phyloP scores from a whole-genome alignment of 1,140 invertebrate genomes.

The Pseudoatta argentina region DNA sequence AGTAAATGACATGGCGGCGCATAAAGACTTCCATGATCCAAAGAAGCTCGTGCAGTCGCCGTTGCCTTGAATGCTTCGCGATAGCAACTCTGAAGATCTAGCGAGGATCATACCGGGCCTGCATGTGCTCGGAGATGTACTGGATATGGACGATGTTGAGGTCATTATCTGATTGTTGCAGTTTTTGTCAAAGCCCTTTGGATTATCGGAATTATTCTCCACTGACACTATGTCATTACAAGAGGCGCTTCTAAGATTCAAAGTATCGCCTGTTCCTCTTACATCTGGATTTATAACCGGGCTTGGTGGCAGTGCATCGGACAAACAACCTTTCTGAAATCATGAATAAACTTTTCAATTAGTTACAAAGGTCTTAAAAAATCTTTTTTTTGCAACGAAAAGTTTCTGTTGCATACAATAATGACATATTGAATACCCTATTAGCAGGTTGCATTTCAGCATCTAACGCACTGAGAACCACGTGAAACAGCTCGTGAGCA shows the following conservation, averaged over 20 bases:
- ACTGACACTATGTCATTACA: conserved; percentile 83
- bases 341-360: background rate
- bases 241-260: conserved; percentile 82
- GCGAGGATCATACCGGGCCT: conserved; percentile 84
- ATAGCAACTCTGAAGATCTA: conserved; percentile 82
- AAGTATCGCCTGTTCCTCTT: conserved; percentile 77
- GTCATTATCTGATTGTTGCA: conserved; percentile 75
- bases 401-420: background rate
- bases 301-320: conserved; percentile 88
- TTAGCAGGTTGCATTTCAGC: conserved; percentile 90
- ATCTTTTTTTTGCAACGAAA: background rate
- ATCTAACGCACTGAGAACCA: conserved; percentile 94
- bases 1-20: conserved; percentile 76
- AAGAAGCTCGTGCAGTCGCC: conserved; percentile 69
- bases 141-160: conserved; percentile 79
- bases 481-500: conserved; percentile 96
- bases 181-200: conserved; percentile 78
- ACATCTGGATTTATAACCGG: conserved; percentile 73
- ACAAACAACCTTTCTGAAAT: conserved; percentile 89
- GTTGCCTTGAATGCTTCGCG: conserved; percentile 51
- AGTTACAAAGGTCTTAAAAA: conserved; percentile 18
- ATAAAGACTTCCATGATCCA: conserved; percentile 82
- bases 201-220: conserved; percentile 62
- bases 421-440: conserved; percentile 84
- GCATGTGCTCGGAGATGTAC: conserved; percentile 67